phyloP scores from a whole-genome alignment of 2,888 invertebrate species.

The Campoplex capitator region DNA sequence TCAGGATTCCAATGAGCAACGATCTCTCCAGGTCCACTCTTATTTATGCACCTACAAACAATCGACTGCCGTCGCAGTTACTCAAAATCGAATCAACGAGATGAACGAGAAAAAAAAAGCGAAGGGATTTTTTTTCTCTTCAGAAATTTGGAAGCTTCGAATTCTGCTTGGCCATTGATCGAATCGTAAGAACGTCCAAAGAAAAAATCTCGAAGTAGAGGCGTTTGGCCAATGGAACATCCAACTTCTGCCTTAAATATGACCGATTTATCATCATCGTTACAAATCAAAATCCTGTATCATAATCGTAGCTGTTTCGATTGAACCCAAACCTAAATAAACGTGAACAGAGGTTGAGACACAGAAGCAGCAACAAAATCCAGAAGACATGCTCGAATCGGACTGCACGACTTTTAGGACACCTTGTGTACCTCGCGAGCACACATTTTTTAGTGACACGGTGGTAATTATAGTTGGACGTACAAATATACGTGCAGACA shows the following conservation, averaged over 20 bases:
- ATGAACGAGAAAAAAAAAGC: too few relatives aligned
- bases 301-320: neutral
- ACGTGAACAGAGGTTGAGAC: neutral
- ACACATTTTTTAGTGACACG: neutral
- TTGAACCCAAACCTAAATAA: neutral
- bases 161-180: too few relatives aligned
- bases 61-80: too few relatives aligned
- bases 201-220: neutral
- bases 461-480: conserved; percentile 4
- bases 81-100: too few relatives aligned
- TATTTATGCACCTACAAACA: too few relatives aligned
- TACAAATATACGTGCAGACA: neutral
- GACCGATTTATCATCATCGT: neutral
- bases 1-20: neutral
- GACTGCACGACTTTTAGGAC: neutral
- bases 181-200: neutral
- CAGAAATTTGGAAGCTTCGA: too few relatives aligned
- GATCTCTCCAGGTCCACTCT: too few relatives aligned
- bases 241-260: neutral
- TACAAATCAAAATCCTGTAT: neutral
- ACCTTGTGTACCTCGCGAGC: neutral
- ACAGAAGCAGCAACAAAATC: too few relatives aligned
- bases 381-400: too few relatives aligned
- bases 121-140: too few relatives aligned
- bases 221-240: neutral